Conservation (phyloP, 92 coral and sea anemone genomes). For the Scolanthus callimorphus region DNA sequence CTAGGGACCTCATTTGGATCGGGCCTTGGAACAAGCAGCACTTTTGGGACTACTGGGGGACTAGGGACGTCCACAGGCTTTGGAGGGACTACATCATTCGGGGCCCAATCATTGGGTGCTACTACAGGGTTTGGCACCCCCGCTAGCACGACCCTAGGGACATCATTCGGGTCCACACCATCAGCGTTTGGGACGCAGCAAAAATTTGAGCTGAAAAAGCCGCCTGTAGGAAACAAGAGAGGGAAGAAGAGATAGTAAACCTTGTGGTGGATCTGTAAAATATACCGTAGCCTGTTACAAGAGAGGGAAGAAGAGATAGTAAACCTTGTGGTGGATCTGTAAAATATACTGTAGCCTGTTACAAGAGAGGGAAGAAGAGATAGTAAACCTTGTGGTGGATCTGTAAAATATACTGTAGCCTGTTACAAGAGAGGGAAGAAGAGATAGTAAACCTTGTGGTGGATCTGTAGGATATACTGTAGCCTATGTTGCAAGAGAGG, state of each 20-base stretch:
- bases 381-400: too few species aligned
- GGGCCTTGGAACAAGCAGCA: conserved; percentile 33
- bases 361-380: too few species aligned
- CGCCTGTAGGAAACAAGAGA: conserved; percentile 88
- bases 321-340: too few species aligned
- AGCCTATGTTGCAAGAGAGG: too few species aligned
- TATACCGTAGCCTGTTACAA: too few species aligned
- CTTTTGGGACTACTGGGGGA: conserved; percentile 49
- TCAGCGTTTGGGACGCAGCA: conserved; percentile 53
- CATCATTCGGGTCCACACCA: conserved; percentile 44
- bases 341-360: too few species aligned
- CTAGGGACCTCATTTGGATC: conserved; percentile 7
- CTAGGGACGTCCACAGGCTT: conserved; percentile 19
- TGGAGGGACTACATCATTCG: conserved; percentile 32
- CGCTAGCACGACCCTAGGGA: conserved; percentile 37
- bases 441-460: too few species aligned
- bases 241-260: conserved; percentile 93
- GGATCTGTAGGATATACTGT: too few species aligned
- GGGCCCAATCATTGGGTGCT: conserved; percentile 16
- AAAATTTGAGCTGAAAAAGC: conserved; percentile 85
- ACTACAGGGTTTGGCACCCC: conserved; percentile 50
- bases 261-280: too few species aligned
- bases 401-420: too few species aligned
- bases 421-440: too few species aligned
- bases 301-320: too few species aligned